Evolutionary conservation across 2,888 invertebrate species (phyloP).

Genomic region (Falcaria lacertinaria): DNA sequence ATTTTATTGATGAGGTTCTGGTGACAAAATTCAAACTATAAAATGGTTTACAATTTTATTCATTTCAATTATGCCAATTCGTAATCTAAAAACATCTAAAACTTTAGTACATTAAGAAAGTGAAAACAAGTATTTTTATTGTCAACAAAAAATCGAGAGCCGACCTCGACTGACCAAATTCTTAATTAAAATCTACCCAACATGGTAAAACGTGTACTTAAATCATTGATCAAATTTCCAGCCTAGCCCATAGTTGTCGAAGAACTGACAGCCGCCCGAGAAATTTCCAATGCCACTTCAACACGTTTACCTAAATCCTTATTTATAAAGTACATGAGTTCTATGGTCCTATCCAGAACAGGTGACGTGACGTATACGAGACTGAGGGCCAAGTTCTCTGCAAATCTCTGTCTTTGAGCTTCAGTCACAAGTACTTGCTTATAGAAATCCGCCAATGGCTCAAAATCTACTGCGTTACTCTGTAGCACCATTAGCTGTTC

Average conservation of each 20-base stretch:
- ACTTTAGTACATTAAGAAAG: too few relatives aligned
- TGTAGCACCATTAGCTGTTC: slow-evolving; percentile 16
- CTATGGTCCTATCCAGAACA: slow-evolving; percentile 7
- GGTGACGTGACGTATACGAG: slow-evolving; percentile 7
- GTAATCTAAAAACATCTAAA: too few relatives aligned
- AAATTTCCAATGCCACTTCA: slow-evolving; percentile 1
- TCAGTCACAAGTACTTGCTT: slow-evolving; percentile 7
- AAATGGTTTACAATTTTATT: too few relatives aligned
- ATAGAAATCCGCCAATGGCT: slow-evolving; percentile 11
- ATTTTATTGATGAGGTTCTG: too few relatives aligned
- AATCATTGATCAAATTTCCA: too few relatives aligned
- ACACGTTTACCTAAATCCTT: slow-evolving; percentile 8
- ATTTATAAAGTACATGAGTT: slow-evolving; percentile 7
- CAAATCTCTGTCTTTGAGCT: slow-evolving; percentile 7
- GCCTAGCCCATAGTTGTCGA: background rate
- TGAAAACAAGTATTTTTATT: too few relatives aligned
- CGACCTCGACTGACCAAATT: slow-evolving; percentile 65
- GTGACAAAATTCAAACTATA: too few relatives aligned
- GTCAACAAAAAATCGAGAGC: too few relatives aligned
- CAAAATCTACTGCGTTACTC: slow-evolving; percentile 12
- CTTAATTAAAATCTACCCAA: too few relatives aligned
- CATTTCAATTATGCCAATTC: too few relatives aligned
- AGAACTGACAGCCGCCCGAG: background rate
- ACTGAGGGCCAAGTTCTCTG: slow-evolving; percentile 3
- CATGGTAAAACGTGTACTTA: too few relatives aligned